These are phyloP conservation scores for Dynastes maya DNA, from an alignment of 2,888 invertebrate genomes.

Conservation along the genomic window DNA sequence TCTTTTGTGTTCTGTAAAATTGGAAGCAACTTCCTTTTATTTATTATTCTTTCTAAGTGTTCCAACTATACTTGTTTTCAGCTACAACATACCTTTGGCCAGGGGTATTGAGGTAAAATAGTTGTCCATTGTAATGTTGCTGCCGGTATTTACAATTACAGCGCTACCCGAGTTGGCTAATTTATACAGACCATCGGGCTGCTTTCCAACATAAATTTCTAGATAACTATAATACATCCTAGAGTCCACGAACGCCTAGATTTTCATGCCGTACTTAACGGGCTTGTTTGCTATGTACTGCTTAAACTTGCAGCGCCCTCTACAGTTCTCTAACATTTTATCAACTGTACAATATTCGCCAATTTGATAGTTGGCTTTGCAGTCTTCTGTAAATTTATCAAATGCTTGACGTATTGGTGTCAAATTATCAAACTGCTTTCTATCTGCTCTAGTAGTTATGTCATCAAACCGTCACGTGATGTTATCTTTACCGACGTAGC, in stretches of 20 bases:
- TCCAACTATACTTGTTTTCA: neutral
- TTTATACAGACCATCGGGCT: slow-evolving; percentile 30
- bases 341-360: neutral
- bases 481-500: too few relatives aligned
- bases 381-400: too few relatives aligned
- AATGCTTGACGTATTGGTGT: too few relatives aligned
- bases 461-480: too few relatives aligned
- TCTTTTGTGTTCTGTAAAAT: slow-evolving; percentile 11
- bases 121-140: slow-evolving; percentile 36
- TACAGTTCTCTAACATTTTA: neutral
- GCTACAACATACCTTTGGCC: slow-evolving; percentile 10
- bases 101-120: slow-evolving; percentile 36
- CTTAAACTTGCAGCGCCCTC: neutral
- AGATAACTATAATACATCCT: slow-evolving; percentile 2
- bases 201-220: slow-evolving; percentile 26
- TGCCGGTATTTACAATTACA: slow-evolving; percentile 19
- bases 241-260: neutral
- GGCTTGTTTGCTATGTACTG: neutral
- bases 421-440: too few relatives aligned
- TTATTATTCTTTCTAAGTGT: slow-evolving; percentile 23
- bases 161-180: slow-evolving; percentile 11
- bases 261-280: neutral
- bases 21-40: slow-evolving; percentile 22
- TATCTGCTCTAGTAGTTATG: too few relatives aligned
- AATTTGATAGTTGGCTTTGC: too few relatives aligned